These are phyloP conservation scores for Boloria euphrosyne DNA, from an alignment of 2,888 invertebrate species.

Conservation along the genomic window DNA sequence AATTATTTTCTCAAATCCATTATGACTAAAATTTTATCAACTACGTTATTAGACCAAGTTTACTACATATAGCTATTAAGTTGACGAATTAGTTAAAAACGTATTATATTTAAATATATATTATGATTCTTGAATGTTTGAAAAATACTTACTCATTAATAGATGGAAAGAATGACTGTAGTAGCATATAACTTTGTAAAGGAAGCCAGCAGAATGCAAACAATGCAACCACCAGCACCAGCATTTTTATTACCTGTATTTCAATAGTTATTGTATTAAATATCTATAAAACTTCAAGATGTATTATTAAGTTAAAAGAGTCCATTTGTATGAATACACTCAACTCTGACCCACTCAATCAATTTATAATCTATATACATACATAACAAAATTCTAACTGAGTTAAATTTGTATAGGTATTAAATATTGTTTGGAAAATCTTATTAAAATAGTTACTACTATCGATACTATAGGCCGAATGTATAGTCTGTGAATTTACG, in stretches of 20 bases:
- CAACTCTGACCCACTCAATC: too few relatives aligned
- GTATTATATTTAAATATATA: not conserved
- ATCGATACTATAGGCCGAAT: too few relatives aligned
- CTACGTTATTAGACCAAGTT: too few relatives aligned
- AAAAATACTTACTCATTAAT: conserved; percentile 85
- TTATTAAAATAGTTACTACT: too few relatives aligned
- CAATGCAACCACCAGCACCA: conserved; percentile 90
- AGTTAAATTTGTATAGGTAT: too few relatives aligned
- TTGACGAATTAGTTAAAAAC: not conserved
- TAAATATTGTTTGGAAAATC: too few relatives aligned
- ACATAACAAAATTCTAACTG: too few relatives aligned
- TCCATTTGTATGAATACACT: not conserved
- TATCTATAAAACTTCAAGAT: not conserved
- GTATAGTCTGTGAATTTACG: too few relatives aligned
- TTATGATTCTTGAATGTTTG: not conserved
- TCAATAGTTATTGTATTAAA: conserved; percentile 1
- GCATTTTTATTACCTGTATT: conserved; percentile 92
- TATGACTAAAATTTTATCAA: too few relatives aligned
- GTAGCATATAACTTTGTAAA: conserved; percentile 87
- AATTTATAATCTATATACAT: too few relatives aligned
- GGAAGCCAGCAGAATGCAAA: conserved; percentile 94
- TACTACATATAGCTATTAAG: too few relatives aligned
- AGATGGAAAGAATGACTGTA: conserved; percentile 86
- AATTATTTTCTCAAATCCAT: too few relatives aligned
- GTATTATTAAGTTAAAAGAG: not conserved